phyloP scores from a whole-genome alignment of 2,797 vertebrate species.

The Ciconia nigra region DNA sequence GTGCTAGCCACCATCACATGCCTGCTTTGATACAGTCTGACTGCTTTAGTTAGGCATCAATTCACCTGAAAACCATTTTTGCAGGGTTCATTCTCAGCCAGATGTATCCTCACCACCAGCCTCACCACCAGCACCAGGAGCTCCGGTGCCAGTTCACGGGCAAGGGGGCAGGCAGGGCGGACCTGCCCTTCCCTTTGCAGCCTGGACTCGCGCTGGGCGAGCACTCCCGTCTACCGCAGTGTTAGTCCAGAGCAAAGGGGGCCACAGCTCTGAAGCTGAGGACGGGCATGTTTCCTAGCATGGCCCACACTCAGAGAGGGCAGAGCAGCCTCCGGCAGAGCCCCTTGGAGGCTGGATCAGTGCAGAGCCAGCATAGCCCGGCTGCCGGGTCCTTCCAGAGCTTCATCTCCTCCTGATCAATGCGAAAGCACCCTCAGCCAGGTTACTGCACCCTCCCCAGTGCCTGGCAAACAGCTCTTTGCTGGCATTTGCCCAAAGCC shows the following conservation, averaged over 20 bases:
- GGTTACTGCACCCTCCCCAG: neutral
- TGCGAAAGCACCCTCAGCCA: neutral
- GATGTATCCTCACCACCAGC: neutral
- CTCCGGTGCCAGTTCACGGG: neutral
- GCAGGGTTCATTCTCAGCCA: neutral
- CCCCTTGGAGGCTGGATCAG: neutral
- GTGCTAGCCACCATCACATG: neutral
- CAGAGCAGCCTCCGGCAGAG: neutral
- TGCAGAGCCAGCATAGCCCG: neutral
- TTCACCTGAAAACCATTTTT: neutral
- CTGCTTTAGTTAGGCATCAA: neutral
- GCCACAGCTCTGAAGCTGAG: neutral
- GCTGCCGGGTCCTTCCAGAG: neutral
- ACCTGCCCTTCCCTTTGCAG: neutral
- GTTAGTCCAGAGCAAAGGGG: neutral
- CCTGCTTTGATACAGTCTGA: neutral
- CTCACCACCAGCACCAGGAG: neutral
- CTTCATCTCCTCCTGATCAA: neutral
- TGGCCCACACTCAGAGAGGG: too few relatives aligned
- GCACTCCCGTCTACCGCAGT: neutral
- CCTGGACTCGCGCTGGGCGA: accelerated
- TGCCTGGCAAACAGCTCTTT: neutral
- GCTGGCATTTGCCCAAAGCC: neutral
- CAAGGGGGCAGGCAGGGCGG: neutral
- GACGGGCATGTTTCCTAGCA: accelerated